phyloP scores from a whole-genome alignment of 2,797 vertebrate genomes.

The Channa striata region DNA sequence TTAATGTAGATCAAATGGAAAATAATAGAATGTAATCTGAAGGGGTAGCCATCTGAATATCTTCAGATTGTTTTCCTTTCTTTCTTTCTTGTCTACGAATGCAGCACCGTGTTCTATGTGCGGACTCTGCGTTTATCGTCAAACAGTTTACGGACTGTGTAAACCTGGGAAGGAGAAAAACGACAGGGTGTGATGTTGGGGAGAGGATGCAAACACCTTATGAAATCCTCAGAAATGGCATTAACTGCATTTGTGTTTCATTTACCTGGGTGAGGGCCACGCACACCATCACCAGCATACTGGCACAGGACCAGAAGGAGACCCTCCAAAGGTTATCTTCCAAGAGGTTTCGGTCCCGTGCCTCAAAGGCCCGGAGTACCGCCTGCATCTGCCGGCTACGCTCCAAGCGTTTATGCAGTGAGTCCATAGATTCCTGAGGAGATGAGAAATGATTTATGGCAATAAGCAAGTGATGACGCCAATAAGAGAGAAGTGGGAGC shows the following conservation, averaged over 20 bases:
- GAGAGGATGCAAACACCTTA: background rate
- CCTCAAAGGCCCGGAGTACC: slow-evolving; percentile 90
- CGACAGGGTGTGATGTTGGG: background rate
- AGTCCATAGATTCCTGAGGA: slow-evolving; percentile 89
- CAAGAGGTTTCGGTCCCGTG: slow-evolving; percentile 91
- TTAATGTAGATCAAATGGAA: background rate
- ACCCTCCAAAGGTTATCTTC: slow-evolving; percentile 92
- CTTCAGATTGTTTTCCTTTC: slow-evolving; percentile 9
- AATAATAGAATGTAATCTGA: background rate
- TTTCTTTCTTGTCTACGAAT: background rate
- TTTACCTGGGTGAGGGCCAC: slow-evolving; percentile 90
- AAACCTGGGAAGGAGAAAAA: slow-evolving; percentile 82
- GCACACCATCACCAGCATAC: slow-evolving; percentile 87
- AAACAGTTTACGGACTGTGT: slow-evolving; percentile 91
- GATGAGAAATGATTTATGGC: background rate
- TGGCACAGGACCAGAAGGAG: slow-evolving; percentile 92
- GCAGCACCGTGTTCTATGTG: slow-evolving; percentile 75
- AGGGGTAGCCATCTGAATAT: slow-evolving; percentile 15
- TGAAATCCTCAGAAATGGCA: background rate
- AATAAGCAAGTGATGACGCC: background rate
- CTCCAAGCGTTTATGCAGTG: slow-evolving; percentile 87
- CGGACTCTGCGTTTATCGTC: slow-evolving; percentile 87
- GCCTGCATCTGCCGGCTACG: slow-evolving; percentile 92
- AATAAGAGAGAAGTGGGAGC: background rate
- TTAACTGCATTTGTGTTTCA: background rate